A percentile compares a stretch with the other conserved stretches of the same genome.
Conservation (phyloP, 2,113 vertebrate species). For the Gasterosteus aculeatus region DNA sequence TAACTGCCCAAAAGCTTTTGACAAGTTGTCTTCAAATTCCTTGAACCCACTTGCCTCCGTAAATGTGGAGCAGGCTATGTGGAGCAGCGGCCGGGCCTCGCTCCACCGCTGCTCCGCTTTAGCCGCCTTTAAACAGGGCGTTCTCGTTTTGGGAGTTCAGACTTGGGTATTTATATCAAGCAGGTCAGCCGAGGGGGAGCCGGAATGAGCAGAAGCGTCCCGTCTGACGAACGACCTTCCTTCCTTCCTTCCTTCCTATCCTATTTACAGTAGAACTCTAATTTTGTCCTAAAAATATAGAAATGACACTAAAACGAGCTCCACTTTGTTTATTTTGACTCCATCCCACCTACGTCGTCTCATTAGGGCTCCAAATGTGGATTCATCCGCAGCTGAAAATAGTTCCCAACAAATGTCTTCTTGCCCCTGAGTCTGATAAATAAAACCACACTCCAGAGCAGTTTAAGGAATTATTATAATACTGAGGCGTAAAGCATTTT, state of each 20-base stretch:
- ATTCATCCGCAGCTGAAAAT: not conserved
- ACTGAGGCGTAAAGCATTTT: no score
- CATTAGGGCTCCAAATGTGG: not conserved
- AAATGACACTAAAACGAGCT: not conserved
- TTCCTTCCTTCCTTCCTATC: slow-evolving; percentile 22
- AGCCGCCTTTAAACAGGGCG: slow-evolving; percentile 71
- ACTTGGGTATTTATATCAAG: slow-evolving; percentile 80
- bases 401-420: not conserved
- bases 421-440: no score
- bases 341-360: not conserved
- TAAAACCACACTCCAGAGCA: not conserved
- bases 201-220: slow-evolving; percentile 58
- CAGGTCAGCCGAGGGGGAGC: slow-evolving; percentile 74
- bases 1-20: not conserved
- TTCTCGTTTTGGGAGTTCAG: slow-evolving; percentile 76
- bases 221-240: slow-evolving; percentile 63
- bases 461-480: no score
- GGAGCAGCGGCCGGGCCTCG: slow-evolving; percentile 73
- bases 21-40: slow-evolving; percentile 49
- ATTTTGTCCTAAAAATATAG: not conserved
- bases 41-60: slow-evolving; percentile 40
- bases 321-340: not conserved
- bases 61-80: slow-evolving; percentile 79
- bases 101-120: slow-evolving; percentile 69
- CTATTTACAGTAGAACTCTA: not conserved